A percentile compares a stretch with the other conserved stretches of the same genome.
phyloP scores from a whole-genome alignment of 2,888 invertebrate genomes.

The Bembecia ichneumoniformis region DNA sequence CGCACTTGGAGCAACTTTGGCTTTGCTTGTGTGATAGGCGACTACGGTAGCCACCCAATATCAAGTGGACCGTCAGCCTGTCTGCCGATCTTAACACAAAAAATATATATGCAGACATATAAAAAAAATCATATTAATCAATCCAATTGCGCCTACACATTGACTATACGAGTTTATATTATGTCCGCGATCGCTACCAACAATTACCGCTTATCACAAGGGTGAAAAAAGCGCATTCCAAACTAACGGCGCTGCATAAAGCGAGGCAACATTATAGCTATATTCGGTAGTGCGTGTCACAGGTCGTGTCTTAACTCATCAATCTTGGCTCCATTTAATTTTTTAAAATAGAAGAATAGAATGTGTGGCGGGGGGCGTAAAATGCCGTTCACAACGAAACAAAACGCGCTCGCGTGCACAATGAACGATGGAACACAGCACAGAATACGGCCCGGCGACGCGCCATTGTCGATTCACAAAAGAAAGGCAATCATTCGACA shows the following conservation, averaged over 20 bases:
- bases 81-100: no score
- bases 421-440: constrained; percentile 52
- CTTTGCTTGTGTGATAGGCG: no score
- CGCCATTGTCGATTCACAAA: constrained; percentile 67
- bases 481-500: constrained; percentile 71
- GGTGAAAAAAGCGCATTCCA: constrained; percentile 59
- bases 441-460: constrained; percentile 28
- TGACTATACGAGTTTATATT: constrained; percentile 40
- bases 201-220: constrained; percentile 60
- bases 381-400: constrained; percentile 42
- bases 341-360: constrained; percentile 35
- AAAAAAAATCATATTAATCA: constrained; percentile 60
- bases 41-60: no score
- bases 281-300: constrained; percentile 70
- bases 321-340: constrained; percentile 66
- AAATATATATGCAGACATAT: no score
- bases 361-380: constrained; percentile 25
- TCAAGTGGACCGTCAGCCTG: no score
- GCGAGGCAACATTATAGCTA: constrained; percentile 21
- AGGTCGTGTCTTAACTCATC: constrained; percentile 68
- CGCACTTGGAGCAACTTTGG: no score
- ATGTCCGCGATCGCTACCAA: constrained; percentile 38
- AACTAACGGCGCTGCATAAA: constrained; percentile 26
- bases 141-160: constrained; percentile 42
- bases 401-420: constrained; percentile 59